A percentile compares a stretch with the other conserved stretches of the same genome.
phyloP scores from a whole-genome alignment of 1,140 invertebrate genomes.

The Ostrea edulis region DNA sequence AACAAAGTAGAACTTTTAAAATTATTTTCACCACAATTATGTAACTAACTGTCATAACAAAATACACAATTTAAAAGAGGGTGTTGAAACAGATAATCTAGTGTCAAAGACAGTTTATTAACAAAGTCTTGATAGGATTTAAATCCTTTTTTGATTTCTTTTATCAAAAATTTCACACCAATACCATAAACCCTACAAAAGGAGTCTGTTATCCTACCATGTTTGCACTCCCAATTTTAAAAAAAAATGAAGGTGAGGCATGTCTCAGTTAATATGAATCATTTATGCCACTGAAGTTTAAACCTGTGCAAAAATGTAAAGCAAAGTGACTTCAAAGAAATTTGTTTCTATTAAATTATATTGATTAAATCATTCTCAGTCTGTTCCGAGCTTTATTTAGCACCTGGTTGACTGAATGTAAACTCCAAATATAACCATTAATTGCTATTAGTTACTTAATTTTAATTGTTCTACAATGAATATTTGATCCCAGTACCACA shows the following conservation, averaged over 20 bases:
- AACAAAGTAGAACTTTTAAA: neutral
- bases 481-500: neutral
- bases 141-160: constrained; percentile 15
- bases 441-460: neutral
- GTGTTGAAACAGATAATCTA: neutral
- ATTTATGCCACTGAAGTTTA: constrained; percentile 22
- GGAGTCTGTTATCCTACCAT: neutral
- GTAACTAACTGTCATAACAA: neutral
- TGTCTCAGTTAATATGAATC: neutral
- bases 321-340: constrained; percentile 6
- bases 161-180: neutral
- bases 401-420: neutral
- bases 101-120: constrained; percentile 2
- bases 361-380: neutral
- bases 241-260: constrained; percentile 39
- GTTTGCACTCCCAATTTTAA: constrained; percentile 1
- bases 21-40: neutral
- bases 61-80: neutral
- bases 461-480: constrained; percentile 3
- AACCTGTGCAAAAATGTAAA: constrained; percentile 12
- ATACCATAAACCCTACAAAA: neutral
- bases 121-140: neutral
- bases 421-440: neutral
- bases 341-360: neutral
- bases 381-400: neutral